Conservation (phyloP, 2,888 invertebrate species). For the Drosophila suboccidentalis region DNA sequence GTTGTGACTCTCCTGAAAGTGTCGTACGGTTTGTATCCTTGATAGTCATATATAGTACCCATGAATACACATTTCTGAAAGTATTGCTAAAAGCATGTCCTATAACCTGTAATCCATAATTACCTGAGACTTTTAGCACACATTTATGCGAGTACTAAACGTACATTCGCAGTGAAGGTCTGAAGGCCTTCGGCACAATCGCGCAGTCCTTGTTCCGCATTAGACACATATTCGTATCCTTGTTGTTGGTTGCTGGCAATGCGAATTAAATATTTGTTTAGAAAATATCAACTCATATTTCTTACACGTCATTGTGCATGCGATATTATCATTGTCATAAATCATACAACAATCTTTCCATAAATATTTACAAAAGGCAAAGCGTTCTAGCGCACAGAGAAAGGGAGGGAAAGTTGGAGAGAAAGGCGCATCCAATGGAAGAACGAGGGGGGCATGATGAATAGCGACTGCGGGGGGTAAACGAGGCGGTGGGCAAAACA, state of each 20-base stretch:
- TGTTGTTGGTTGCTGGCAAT: conserved; percentile 37
- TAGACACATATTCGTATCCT: conserved; percentile 25
- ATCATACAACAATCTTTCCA: conserved; percentile 77
- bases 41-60: neutral
- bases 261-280: conserved; percentile 75
- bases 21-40: neutral
- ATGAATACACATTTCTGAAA: neutral
- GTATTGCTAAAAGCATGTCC: neutral
- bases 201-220: conserved; percentile 22
- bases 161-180: neutral
- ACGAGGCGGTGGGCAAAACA: neutral
- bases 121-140: conserved; percentile 30
- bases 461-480: conserved; percentile 8
- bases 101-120: conserved; percentile 35
- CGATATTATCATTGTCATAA: conserved; percentile 78
- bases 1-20: neutral
- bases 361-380: conserved; percentile 78
- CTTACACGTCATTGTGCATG: conserved; percentile 78
- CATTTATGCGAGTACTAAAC: neutral
- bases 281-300: conserved; percentile 75
- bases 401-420: neutral
- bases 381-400: conserved; percentile 29
- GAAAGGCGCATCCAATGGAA: neutral
- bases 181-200: neutral
- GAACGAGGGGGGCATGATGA: conserved; percentile 24